Base-by-base conservation (phyloP, 2,888 invertebrate species). In the Balanococcus diminutus region DNA sequence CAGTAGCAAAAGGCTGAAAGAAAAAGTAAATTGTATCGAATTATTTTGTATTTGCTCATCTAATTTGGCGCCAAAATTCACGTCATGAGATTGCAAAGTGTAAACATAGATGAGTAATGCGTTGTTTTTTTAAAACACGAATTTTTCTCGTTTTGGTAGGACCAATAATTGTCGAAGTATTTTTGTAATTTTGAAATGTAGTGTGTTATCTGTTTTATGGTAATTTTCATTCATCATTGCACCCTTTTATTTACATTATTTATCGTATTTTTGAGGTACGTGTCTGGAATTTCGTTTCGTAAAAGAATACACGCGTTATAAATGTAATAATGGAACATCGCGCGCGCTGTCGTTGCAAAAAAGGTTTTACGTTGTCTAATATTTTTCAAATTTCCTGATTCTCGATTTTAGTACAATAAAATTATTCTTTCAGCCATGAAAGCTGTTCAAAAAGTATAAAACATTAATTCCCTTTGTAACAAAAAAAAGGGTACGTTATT, bases 211-310 rank as follows among this genome's bases (percentile, higher is more conserved):
- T 56, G 56, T 72, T 72, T 28, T 72, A 31, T 72, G 31, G 31
- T 72, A 72, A 72, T 72, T 72, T 72, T 31, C 19, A 72, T 72
- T 72, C 72, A 72, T 72, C 72, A 72, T 72, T 72, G 72, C 72
- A 31, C 31, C 31, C 31, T 32, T n/a, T 31, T 72, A 72, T 72
- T 72, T 72, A 72, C 72, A 72, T 72, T 31, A 72, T 72, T 72
- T 72, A 72, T 72, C 72, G 31, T 32, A 31, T 31, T 72, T 72
- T 72, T 72, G 31, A 16, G 28, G 31, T 72, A 72, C 72, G 72
- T 72, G 72, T 72, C 72, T 72, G 72, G 72, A 72, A 72, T 72
- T 14, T 72, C 1, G 22, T 56, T 56, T 56, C 56, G 22, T 22
- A 1, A 56, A 56, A n/a, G n/a, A n/a, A 56, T 56, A 56, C 6